Conservation (phyloP, 2,888 invertebrate species). For the Callinectes sapidus region DNA sequence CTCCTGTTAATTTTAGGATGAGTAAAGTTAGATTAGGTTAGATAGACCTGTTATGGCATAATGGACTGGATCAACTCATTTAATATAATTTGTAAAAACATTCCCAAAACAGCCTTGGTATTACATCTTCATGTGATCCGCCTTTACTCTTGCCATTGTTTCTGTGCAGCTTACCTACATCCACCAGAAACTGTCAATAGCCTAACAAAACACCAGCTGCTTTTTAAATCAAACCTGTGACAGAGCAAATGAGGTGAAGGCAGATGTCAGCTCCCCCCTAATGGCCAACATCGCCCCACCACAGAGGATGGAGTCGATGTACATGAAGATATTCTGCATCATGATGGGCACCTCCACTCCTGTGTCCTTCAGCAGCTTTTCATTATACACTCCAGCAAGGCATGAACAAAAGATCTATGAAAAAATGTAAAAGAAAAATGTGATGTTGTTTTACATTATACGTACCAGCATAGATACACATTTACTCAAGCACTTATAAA, state of each 20-base stretch:
- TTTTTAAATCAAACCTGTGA: conserved; percentile 75
- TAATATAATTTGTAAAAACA: too few relatives aligned
- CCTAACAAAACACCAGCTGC: not conserved
- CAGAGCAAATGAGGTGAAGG: conserved; percentile 80
- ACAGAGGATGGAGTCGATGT: conserved; percentile 93
- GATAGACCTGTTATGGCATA: too few relatives aligned
- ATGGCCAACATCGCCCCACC: conserved; percentile 85
- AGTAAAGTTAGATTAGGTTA: too few relatives aligned
- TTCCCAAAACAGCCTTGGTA: too few relatives aligned
- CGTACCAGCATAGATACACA: not conserved
- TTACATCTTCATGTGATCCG: too few relatives aligned
- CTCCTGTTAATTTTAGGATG: too few relatives aligned
- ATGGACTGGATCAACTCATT: too few relatives aligned
- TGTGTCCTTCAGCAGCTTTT: conserved; percentile 89
- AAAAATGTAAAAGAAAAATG: conserved; percentile 26
- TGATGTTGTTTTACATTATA: too few relatives aligned
- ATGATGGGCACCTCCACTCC: conserved; percentile 90
- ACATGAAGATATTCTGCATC: conserved; percentile 96
- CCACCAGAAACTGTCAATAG: not conserved
- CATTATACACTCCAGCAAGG: conserved; percentile 96
- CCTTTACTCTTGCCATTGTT: not conserved
- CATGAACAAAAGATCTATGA: conserved; percentile 93
- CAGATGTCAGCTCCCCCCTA: conserved; percentile 81
- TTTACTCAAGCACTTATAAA: not conserved
- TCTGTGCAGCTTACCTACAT: not conserved